These are phyloP conservation scores for Catocala sponsa DNA, from an alignment of 2,888 invertebrate genomes.

Conservation along the genomic window DNA sequence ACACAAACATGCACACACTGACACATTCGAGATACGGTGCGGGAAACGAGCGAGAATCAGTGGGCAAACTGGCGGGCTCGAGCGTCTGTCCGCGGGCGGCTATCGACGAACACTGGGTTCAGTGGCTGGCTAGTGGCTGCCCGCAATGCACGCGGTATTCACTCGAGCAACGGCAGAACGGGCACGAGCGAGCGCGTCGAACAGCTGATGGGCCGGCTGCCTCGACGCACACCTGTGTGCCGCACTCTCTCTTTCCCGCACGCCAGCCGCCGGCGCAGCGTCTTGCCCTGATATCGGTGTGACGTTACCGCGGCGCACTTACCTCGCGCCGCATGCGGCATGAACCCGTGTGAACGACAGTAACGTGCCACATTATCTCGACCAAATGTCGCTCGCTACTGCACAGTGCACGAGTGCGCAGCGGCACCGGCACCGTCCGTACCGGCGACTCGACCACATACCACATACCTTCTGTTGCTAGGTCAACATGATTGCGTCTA, in stretches of 20 bases:
- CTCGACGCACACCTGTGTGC: slow-evolving; percentile 79
- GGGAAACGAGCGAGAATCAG: slow-evolving; percentile 62
- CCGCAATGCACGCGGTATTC: slow-evolving; percentile 61
- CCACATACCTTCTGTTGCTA: slow-evolving; percentile 37
- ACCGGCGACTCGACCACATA: slow-evolving; percentile 1
- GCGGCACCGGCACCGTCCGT: neutral
- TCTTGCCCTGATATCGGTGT: slow-evolving; percentile 70
- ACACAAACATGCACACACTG: slow-evolving; percentile 79
- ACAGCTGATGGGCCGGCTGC: slow-evolving; percentile 82
- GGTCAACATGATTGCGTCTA: slow-evolving; percentile 43
- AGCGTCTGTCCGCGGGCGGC: slow-evolving; percentile 76
- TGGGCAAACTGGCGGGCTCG: slow-evolving; percentile 58
- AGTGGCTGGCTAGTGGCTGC: slow-evolving; percentile 58
- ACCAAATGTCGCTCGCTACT: slow-evolving; percentile 39
- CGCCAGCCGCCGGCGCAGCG: slow-evolving; percentile 66
- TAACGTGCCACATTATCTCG: slow-evolving; percentile 54
- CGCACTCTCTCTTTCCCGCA: slow-evolving; percentile 79
- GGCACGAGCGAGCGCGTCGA: slow-evolving; percentile 73
- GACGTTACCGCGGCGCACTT: slow-evolving; percentile 57
- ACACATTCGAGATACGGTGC: slow-evolving; percentile 63
- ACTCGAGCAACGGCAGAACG: slow-evolving; percentile 59
- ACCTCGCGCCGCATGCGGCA: slow-evolving; percentile 32
- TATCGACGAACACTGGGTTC: slow-evolving; percentile 78
- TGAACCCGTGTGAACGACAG: slow-evolving; percentile 57
- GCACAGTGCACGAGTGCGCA: neutral